phyloP scores from a whole-genome alignment of 1,140 invertebrate genomes.

The Drosophila kikkawai region DNA sequence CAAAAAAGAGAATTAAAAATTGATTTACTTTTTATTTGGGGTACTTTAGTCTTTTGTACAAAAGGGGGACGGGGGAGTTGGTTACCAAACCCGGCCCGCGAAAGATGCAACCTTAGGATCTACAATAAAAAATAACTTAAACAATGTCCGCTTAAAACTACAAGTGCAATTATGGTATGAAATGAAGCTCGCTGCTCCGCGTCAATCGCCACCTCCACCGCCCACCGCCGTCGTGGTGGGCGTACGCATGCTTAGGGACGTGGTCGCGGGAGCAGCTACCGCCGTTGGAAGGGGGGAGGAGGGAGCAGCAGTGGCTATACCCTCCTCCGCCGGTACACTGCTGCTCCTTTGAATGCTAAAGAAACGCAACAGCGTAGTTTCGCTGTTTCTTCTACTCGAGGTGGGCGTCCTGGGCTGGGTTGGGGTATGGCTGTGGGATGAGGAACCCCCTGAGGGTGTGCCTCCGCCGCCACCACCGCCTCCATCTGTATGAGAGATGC shows the following conservation, averaged over 20 bases:
- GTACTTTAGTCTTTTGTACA: conserved; percentile 70
- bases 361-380: conserved; percentile 78
- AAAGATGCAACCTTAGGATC: conserved; percentile 22
- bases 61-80: conserved; percentile 31
- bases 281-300: conserved; percentile 3
- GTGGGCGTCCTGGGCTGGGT: conserved; percentile 70
- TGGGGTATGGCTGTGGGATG: conserved; percentile 6
- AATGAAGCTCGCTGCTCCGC: neutral
- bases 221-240: conserved; percentile 57
- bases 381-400: conserved; percentile 79
- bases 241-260: conserved; percentile 25
- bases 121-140: conserved; percentile 52
- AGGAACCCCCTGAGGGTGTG: conserved; percentile 20
- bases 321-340: conserved; percentile 29
- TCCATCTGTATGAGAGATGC: conserved; percentile 62
- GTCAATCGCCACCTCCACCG: conserved; percentile 54
- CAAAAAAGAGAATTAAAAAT: neutral
- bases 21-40: conserved; percentile 45
- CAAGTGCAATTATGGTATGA: conserved; percentile 33
- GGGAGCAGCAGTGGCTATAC: conserved; percentile 2
- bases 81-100: conserved; percentile 43
- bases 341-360: conserved; percentile 72
- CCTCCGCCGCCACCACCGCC: neutral
- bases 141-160: conserved; percentile 57
- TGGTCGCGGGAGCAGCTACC: conserved; percentile 5